Evolutionary conservation across 2,797 vertebrate genomes (phyloP).

Genomic region (Sebastes oblongus): DNA sequence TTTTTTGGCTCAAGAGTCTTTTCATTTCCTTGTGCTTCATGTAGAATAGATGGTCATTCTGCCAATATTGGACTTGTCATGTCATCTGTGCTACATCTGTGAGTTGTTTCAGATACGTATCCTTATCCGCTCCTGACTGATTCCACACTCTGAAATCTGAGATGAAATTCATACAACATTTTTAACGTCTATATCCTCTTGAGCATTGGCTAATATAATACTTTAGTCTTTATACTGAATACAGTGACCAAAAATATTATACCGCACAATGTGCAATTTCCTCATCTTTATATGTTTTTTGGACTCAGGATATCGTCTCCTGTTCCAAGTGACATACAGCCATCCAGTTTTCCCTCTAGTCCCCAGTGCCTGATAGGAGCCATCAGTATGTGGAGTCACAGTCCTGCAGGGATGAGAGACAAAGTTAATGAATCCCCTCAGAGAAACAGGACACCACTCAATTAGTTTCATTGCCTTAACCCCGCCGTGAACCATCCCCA

Average conservation of each 20-base stretch:
- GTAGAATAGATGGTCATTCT: constrained; percentile 26
- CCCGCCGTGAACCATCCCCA: constrained; percentile 43
- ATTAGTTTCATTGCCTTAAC: constrained; percentile 48
- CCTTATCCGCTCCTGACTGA: constrained; percentile 59
- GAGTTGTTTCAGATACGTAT: constrained; percentile 58
- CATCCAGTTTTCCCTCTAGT: constrained; percentile 16
- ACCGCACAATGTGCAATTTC: background rate
- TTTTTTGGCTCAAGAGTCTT: background rate
- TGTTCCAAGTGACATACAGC: constrained; percentile 25
- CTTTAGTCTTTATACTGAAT: background rate
- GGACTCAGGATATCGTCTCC: background rate
- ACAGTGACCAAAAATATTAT: constrained; percentile 7
- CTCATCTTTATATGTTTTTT: constrained; percentile 19
- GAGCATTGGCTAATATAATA: background rate
- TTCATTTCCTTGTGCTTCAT: constrained; percentile 20
- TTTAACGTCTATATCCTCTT: constrained; percentile 12
- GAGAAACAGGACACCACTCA: constrained; percentile 51
- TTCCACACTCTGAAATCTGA: constrained; percentile 47
- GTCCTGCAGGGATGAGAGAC: constrained; percentile 44
- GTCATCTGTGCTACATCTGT: constrained; percentile 61
- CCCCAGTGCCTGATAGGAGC: constrained; percentile 9
- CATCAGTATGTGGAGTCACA: background rate
- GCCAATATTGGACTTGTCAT: constrained; percentile 6
- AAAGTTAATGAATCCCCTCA: constrained; percentile 58
- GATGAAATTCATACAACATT: constrained; percentile 37